phyloP scores from a whole-genome alignment of 2,888 invertebrate species.

The Yponomeuta evonymella region DNA sequence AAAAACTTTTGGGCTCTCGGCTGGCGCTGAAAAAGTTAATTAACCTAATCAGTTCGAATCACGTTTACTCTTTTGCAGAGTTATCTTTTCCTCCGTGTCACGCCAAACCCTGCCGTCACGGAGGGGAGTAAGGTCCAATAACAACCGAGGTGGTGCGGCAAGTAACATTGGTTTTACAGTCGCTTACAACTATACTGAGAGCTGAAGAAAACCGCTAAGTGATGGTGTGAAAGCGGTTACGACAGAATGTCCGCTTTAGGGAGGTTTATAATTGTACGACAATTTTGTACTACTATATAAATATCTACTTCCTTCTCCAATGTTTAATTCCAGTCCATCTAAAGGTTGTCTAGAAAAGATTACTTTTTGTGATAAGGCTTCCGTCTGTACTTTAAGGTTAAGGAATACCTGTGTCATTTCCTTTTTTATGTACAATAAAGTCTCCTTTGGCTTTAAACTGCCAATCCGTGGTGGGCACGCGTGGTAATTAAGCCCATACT shows the following conservation, averaged over 20 bases:
- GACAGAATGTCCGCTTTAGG: neutral
- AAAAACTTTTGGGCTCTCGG: slow-evolving; percentile 1
- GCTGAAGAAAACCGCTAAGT: slow-evolving; percentile 7
- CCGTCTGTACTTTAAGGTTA: no score
- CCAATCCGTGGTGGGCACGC: no score
- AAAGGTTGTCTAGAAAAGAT: no score
- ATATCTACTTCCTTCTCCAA: no score
- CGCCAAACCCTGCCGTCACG: neutral
- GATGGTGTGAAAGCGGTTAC: neutral
- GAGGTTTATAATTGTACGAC: no score
- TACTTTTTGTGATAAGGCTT: no score
- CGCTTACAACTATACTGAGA: neutral
- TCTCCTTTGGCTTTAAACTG: no score
- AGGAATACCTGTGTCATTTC: no score
- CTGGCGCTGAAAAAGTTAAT: neutral
- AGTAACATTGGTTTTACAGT: neutral
- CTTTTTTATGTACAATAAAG: no score
- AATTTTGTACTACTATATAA: no score
- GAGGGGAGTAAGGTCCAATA: neutral
- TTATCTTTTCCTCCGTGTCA: neutral
- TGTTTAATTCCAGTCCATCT: no score
- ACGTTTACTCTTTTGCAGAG: neutral
- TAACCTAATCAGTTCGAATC: slow-evolving; percentile 9
- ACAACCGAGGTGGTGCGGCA: neutral
- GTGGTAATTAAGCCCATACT: no score